phyloP scores from a whole-genome alignment of 2,797 vertebrate species.

The Gallinago nigripennis region DNA sequence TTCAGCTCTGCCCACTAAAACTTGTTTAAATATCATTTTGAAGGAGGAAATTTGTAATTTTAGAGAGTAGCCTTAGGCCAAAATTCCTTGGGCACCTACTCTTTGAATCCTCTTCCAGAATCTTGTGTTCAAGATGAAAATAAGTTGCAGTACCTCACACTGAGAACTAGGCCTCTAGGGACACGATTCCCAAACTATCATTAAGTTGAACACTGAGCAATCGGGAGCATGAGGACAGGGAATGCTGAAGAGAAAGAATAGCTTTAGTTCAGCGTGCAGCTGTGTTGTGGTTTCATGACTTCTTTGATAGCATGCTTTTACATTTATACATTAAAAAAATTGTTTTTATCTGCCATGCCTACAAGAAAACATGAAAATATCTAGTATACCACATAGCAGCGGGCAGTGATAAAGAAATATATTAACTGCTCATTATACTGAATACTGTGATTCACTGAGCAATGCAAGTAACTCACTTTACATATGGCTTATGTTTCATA shows the following conservation, averaged over 20 bases:
- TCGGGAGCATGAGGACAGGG: background rate
- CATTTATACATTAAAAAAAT: background rate
- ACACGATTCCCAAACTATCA: background rate
- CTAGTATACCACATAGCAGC: background rate
- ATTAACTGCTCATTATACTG: background rate
- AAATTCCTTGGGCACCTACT: background rate
- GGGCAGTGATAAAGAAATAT: background rate
- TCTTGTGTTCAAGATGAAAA: background rate
- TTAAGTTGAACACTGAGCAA: background rate
- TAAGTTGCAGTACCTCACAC: fast-evolving
- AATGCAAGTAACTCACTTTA: background rate
- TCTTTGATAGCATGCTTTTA: background rate
- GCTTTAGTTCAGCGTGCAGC: background rate
- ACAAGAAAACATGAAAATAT: background rate
- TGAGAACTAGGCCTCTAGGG: background rate
- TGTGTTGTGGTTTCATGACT: background rate
- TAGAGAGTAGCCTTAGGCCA: background rate
- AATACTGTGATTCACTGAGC: background rate
- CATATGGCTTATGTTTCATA: background rate
- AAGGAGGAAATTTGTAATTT: background rate
- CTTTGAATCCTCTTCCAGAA: background rate
- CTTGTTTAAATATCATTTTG: background rate
- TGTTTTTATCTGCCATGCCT: background rate
- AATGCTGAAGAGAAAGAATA: background rate
- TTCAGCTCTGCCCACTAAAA: background rate